Conservation (phyloP, 2,888 invertebrate genomes). For the Cordilura impudica region DNA sequence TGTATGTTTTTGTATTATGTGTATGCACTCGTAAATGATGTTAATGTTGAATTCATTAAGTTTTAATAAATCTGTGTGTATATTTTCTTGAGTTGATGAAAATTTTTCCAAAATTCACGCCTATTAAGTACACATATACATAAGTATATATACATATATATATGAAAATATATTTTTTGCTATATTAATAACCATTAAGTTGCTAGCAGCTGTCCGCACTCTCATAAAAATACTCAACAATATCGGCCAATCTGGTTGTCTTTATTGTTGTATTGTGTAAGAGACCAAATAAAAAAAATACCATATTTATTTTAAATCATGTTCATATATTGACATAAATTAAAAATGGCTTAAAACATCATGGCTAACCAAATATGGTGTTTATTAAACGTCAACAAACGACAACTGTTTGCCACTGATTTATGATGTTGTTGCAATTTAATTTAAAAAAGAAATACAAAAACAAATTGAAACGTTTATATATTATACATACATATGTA, state of each 20-base stretch:
- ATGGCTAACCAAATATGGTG: conserved; percentile 75
- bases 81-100: conserved; percentile 64
- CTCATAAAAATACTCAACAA: not conserved
- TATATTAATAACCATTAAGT: conserved; percentile 51
- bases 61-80: conserved; percentile 57
- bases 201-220: conserved; percentile 55
- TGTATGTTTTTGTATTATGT: not conserved
- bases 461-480: not conserved
- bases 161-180: conserved; percentile 32
- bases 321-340: conserved; percentile 64
- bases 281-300: conserved; percentile 10
- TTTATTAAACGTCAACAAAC: conserved; percentile 71
- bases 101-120: conserved; percentile 41
- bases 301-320: conserved; percentile 47
- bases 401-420: conserved; percentile 65
- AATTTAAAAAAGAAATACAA: conserved; percentile 23
- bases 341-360: conserved; percentile 67
- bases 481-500: conserved; percentile 2
- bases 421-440: conserved; percentile 67
- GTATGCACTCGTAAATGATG: conserved; percentile 58
- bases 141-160: not conserved
- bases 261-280: conserved; percentile 59
- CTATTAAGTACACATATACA: not conserved
- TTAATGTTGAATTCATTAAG: conserved; percentile 75
- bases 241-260: conserved; percentile 46